Evolutionary conservation across 2,888 invertebrate species (phyloP), one percentile per base, ranked within the genome.

Genomic region (Pilophorus perplexus): DNA sequence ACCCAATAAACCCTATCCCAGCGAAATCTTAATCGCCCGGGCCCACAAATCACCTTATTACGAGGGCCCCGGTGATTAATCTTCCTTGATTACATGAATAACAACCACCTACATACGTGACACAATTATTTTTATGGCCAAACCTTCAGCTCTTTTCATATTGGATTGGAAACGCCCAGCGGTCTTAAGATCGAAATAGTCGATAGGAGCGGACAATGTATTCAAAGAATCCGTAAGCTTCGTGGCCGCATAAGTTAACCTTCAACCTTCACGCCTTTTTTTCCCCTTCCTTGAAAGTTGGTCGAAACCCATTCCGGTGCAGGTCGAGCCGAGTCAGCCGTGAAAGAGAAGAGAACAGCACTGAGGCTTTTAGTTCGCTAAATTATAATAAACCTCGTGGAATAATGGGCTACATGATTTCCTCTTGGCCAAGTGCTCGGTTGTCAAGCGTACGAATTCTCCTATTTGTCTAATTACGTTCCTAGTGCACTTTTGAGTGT

Each of bases 1-100:
- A 62, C 46, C 62, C 62, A 62, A 62, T 62, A 62, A 62, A 62
- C 62, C 46, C 46, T 62, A 62, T 62, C 62, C 62, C 46, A 48
- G 62, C 62, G 48, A 62, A 62, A 62, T 62, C 62, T 62, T 62
- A 62, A 62, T 62, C 62, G 62, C 48, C 22, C 33, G 27, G 22
- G 22, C n/a, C 46, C 62, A 62, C 62, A 62, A 62, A 62, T 62
- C 62, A 62, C 62, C 59, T 40, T 59, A 59, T 59, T 59, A 59
- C 42, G n/a, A n/a, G 44, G 62, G 62, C 62, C 62, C 28, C 48
- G 62, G 46, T 38, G n/a, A 62, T 62, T 62, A 62, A 62, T 62
- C 62, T 62, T 62, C 62, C 18, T 46, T 62, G 28, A 62, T 62
- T 48, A 62, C 62, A 48, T 48, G 62, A 62, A 62, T 62, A 62